Conservation (phyloP, 2,888 invertebrate genomes). For the Mechanitis mazaeus region DNA sequence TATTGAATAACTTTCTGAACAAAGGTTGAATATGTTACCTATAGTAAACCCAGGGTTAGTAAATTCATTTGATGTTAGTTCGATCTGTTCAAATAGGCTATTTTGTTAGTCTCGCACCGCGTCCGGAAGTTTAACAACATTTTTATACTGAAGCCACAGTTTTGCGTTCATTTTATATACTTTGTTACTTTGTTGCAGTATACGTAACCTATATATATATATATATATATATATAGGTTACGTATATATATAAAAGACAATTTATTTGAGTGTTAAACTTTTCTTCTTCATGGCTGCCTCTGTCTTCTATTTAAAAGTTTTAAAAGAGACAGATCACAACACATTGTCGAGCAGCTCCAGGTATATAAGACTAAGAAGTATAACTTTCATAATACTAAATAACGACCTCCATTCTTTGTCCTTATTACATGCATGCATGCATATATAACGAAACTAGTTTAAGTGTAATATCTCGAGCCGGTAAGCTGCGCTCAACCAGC, state of each 20-base stretch:
- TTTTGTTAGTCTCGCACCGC: not conserved
- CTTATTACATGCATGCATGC: conserved; percentile 37
- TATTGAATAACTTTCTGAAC: too few relatives aligned
- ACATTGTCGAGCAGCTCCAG: conserved; percentile 22
- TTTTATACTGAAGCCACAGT: not conserved
- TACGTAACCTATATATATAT: not conserved
- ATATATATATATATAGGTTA: not conserved
- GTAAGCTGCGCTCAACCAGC: conserved; percentile 42
- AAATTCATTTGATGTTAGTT: not conserved
- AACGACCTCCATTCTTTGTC: conserved; percentile 42
- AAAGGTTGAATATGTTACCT: too few relatives aligned
- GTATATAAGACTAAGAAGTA: conserved; percentile 24
- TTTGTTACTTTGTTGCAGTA: not conserved
- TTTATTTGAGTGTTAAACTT: not conserved
- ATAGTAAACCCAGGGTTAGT: too few relatives aligned
- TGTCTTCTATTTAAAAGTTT: not conserved
- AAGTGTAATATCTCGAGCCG: conserved; percentile 34
- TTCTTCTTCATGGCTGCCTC: not conserved
- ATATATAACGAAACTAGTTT: conserved; percentile 46
- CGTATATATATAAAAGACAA: not conserved
- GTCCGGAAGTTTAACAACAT: not conserved
- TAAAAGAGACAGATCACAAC: conserved; percentile 13
- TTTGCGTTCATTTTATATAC: not conserved
- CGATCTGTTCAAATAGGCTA: not conserved
- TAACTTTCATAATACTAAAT: conserved; percentile 35